Conservation (phyloP, 92 coral and sea anemone species). For the Muricea muricata region DNA sequence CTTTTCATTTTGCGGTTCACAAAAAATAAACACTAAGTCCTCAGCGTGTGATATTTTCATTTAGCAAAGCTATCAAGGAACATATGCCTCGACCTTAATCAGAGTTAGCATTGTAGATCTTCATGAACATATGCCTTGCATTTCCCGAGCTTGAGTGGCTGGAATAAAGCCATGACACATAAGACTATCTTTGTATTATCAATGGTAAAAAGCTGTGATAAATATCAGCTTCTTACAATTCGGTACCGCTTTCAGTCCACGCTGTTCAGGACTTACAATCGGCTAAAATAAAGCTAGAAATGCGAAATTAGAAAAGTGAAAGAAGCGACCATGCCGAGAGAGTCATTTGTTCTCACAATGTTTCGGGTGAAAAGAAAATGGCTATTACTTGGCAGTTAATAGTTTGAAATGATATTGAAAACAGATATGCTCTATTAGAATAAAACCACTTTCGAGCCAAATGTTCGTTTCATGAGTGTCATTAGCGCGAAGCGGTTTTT, state of each 20-base stretch:
- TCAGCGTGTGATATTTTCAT: constrained; percentile 33
- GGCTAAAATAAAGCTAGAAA: neutral
- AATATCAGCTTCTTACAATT: constrained; percentile 36
- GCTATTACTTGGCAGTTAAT: neutral
- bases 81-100: neutral
- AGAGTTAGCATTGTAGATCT: too few species aligned
- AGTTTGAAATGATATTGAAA: constrained; percentile 7
- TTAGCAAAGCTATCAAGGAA: neutral
- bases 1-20: constrained; percentile 41
- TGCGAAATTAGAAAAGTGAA: neutral
- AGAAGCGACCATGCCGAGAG: constrained; percentile 1
- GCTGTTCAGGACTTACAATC: neutral
- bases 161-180: neutral
- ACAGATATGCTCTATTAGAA: constrained; percentile 20
- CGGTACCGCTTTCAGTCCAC: constrained; percentile 19
- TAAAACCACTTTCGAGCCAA: constrained; percentile 30
- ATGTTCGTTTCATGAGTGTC: constrained; percentile 48
- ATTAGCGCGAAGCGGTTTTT: constrained; percentile 45
- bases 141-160: neutral
- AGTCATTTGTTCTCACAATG: neutral
- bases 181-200: constrained; percentile 14
- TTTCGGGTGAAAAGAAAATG: neutral
- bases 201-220: neutral
- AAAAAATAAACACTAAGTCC: constrained; percentile 40
- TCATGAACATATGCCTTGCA: neutral